Evolutionary conservation across 2,113 vertebrate genomes (phyloP).

Genomic region (Chelonoidis abingdonii): DNA sequence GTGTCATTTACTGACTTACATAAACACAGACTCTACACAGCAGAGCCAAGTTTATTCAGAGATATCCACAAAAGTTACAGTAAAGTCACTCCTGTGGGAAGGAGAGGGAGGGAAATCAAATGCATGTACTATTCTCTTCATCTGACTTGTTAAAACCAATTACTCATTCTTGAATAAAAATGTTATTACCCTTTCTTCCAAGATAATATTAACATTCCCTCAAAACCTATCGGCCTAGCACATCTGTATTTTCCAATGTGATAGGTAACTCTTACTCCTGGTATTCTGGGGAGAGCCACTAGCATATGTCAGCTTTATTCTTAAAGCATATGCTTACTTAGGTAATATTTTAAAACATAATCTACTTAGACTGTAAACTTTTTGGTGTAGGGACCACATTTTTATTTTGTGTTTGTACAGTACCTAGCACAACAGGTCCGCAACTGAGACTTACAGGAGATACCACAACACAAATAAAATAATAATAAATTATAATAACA

Average conservation of each 20-base stretch:
- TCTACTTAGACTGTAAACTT: neutral
- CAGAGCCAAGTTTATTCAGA: neutral
- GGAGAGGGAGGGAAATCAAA: neutral
- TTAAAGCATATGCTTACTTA: neutral
- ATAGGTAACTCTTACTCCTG: neutral
- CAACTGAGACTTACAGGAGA: neutral
- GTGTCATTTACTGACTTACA: neutral
- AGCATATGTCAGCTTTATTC: conserved; percentile 10
- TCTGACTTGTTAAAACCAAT: neutral
- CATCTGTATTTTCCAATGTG: neutral
- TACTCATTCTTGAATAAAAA: neutral
- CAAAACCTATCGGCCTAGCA: neutral
- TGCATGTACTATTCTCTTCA: neutral
- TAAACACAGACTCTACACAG: neutral
- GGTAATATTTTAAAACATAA: neutral
- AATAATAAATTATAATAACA: neutral
- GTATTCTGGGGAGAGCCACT: neutral
- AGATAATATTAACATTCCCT: neutral
- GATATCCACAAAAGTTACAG: neutral
- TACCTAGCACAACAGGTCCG: conserved; percentile 20
- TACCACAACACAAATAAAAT: neutral
- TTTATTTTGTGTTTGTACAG: conserved; percentile 25
- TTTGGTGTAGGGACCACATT: too few species aligned
- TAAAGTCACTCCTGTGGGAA: conserved; percentile 9
- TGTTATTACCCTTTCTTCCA: neutral